Base-by-base conservation (phyloP, 2,888 invertebrate genomes). In the Cosmia trapezina region DNA sequence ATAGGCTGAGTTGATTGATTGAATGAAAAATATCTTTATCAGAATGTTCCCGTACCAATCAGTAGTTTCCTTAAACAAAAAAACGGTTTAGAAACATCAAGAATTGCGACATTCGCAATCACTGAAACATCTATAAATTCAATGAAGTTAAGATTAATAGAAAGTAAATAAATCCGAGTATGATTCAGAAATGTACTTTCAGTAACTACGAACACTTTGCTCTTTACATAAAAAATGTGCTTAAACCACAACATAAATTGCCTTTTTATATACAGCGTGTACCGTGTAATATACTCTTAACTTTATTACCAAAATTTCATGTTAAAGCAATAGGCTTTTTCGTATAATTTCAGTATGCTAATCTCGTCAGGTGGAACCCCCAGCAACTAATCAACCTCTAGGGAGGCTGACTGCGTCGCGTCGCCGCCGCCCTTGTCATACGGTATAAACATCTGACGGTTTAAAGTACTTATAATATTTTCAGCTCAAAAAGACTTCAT, bases 261-360 rank as follows among this genome's bases (percentile, higher is more conserved):
- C 57, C 61, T 72, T 73, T 70, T 54, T 76, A 73, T 77, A 69
- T 47, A 68, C 56, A 69, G 41, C 62, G 54, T 73, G 41, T 67
- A 67, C 66, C 59, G 68, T 76, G 72, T 63, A 70, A 81, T 79
- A 80, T 73, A 75, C 72, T 74, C 73, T 64, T 75, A 79, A 81
- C 76, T 80, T 79, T 81, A 83, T 79, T 76, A 70, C 77, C 53
- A 62, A 81, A 81, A 84, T 86, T 82, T 82, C 73, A 82, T 81
- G 80, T 84, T 82, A 85, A 87, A 81, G 86, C 83, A 83, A 81
- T 83, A 81, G 84, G 81, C 81, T 80, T 88, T 86, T 88, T 87
- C 79, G 87, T 89, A 88, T 89, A 91, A 93, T 92, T 93, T 93
- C 90, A 91, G 90, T 92, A 93, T 91, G 90, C 89, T 90, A 92